Evolutionary conservation across 1,140 invertebrate species (phyloP), one percentile per base, ranked within the genome.

Genomic region (Olivierus martensii): DNA sequence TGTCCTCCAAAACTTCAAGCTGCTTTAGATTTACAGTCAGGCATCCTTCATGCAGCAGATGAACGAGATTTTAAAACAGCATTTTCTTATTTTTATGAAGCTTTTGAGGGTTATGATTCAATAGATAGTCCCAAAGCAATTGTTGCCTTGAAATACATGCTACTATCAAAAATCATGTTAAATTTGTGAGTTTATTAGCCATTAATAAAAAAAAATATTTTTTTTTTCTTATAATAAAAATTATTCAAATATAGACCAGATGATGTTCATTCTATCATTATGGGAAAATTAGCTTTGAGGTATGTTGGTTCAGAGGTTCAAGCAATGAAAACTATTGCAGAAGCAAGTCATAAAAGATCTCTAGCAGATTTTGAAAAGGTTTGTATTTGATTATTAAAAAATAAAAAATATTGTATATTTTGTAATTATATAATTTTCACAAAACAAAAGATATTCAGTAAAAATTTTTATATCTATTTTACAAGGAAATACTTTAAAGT

Each of bases 31-130:
- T 73, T 97, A 44, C 93, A 98, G 68, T 98, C 95, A 28, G 95
- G 91, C 51, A 95, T 99, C 59, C 71, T 99, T 17, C 95, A 99
- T 74, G 94, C 96, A 37, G 95, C 94, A 34, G 96, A 99, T 70
- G 95, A 99, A 69, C 81, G 87, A 65, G 96, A 99, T 67, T 99
- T 99, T 68, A 99, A 99, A 77, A 99, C 94, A 60, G 95, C 95
- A 36, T 99, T 95, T 70, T 99, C 95, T 41, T 99, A 99, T 68
- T 99, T 99, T 68, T 99, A 98, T 72, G 96, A 99, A 76, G 94
- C 94, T 39, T 99, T 99, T 72, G 96, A 99, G 77, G 92, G 93
- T 56, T 98, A 93, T 71, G 93, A 98, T 69, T 93, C 89, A 59
- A 84, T 94, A n/a, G 91, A 95, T 64, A 83, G 78, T 63, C 79